phyloP scores from a whole-genome alignment of 2,113 vertebrate species.

The Raja brachyura region DNA sequence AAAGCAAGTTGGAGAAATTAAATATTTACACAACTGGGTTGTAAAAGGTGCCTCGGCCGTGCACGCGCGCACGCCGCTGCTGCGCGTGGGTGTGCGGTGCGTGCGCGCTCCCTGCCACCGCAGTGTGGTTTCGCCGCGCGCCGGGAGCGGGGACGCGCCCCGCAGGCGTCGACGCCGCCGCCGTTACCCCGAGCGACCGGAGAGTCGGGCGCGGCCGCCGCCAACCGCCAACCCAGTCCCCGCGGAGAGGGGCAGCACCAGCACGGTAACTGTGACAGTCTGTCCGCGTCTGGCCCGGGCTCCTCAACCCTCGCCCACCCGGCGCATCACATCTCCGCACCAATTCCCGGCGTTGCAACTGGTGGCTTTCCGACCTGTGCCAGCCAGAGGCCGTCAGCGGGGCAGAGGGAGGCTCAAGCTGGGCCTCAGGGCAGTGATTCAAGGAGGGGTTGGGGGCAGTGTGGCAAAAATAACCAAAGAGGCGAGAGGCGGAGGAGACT shows the following conservation, averaged over 20 bases:
- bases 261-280: neutral
- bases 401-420: neutral
- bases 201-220: neutral
- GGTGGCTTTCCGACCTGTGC: neutral
- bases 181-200: neutral
- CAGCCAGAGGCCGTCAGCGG: neutral
- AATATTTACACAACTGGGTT: too few species aligned
- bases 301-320: neutral
- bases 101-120: neutral
- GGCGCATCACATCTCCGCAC: neutral
- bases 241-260: neutral
- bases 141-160: too few species aligned
- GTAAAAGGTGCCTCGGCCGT: neutral
- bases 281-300: neutral
- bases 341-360: neutral
- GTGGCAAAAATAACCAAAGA: neutral
- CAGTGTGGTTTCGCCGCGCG: neutral
- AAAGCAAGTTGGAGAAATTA: too few species aligned
- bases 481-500: neutral
- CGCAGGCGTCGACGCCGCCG: neutral
- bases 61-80: neutral
- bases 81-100: neutral
- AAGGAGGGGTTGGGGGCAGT: neutral
- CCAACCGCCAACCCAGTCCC: neutral
- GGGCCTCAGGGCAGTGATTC: neutral